Evolutionary conservation across 2,113 vertebrate species (phyloP).

Genomic region (Pluvianellus socialis): DNA sequence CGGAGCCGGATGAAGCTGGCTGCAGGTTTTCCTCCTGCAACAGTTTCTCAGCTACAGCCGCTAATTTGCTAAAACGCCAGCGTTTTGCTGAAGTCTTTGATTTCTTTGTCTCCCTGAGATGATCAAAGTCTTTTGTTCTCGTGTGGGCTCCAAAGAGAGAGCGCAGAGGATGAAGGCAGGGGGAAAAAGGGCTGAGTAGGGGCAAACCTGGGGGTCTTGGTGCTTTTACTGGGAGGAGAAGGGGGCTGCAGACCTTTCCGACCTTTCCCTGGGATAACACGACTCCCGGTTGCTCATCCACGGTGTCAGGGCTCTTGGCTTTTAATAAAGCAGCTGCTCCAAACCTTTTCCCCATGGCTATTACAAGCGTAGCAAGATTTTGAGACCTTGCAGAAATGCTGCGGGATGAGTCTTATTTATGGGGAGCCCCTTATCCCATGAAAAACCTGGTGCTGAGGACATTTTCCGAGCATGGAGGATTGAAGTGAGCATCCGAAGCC

Average conservation of each 20-base stretch:
- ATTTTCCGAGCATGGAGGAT: accelerated
- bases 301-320: not conserved
- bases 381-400: not conserved
- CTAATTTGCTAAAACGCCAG: not conserved
- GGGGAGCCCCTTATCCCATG: not conserved
- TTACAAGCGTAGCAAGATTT: not conserved
- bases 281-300: not conserved
- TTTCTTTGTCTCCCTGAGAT: slow-evolving; percentile 48
- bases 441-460: not conserved
- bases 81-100: slow-evolving; percentile 45
- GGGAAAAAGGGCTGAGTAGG: accelerated
- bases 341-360: not conserved
- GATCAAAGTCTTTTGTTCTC: slow-evolving; percentile 55
- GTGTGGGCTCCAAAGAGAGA: not conserved
- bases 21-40: not conserved
- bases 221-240: not conserved
- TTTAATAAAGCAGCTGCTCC: not conserved
- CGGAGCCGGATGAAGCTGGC: accelerated
- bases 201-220: accelerated
- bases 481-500: not conserved
- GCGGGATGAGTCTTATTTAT: not conserved
- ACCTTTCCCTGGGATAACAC: not conserved
- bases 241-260: not conserved
- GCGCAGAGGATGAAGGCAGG: accelerated
- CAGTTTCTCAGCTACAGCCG: not conserved